phyloP scores from a whole-genome alignment of 2,888 invertebrate species.

The Campoletis raptor region DNA sequence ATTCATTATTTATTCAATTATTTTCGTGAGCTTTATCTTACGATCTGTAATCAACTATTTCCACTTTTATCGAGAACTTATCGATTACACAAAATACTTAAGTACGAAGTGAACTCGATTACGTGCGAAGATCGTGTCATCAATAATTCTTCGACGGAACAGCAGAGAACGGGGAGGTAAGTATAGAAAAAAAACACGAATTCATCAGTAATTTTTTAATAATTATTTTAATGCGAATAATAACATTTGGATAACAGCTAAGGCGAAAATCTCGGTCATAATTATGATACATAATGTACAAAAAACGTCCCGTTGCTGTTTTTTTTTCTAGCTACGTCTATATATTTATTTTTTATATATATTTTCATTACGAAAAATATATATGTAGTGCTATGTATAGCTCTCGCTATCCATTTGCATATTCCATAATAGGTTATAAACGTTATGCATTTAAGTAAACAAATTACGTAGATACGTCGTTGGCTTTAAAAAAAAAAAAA shows the following conservation, averaged over 20 bases:
- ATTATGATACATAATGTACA: conserved; percentile 80
- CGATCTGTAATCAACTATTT: neutral
- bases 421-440: conserved; percentile 35
- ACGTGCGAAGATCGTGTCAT: neutral
- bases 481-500: conserved; percentile 41
- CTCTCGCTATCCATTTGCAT: conserved; percentile 51
- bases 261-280: conserved; percentile 74
- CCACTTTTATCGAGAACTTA: too few relatives aligned
- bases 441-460: conserved; percentile 65
- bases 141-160: neutral
- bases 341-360: conserved; percentile 58
- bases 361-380: conserved; percentile 25
- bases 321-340: neutral
- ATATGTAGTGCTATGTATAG: conserved; percentile 35
- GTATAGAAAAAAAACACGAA: conserved; percentile 7
- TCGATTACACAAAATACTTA: too few relatives aligned
- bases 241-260: conserved; percentile 75
- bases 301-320: conserved; percentile 78
- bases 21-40: neutral
- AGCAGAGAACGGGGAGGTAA: neutral
- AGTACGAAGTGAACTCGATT: too few relatives aligned
- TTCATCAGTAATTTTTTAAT: conserved; percentile 16
- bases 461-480: conserved; percentile 44
- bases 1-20: neutral
- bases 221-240: conserved; percentile 68